These are phyloP conservation scores for Furcula furcula DNA, from an alignment of 2,888 invertebrate genomes.

Conservation along the genomic window DNA sequence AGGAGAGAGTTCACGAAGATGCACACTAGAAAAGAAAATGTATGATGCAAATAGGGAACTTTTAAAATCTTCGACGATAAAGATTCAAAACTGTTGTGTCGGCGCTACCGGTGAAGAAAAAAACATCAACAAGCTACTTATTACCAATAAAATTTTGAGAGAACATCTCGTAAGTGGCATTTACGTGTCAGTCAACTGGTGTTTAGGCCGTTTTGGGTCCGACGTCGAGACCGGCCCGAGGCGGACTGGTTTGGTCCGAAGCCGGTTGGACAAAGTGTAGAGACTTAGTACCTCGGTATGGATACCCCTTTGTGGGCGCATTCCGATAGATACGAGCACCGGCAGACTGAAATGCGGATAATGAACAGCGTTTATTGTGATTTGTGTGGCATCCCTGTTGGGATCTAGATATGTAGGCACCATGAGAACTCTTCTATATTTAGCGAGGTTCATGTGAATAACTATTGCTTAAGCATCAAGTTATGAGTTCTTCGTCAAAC, in stretches of 20 bases:
- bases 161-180: conserved; percentile 75
- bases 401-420: conserved; percentile 45
- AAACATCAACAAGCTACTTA: conserved; percentile 66
- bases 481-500: conserved; percentile 6
- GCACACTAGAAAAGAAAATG: no score
- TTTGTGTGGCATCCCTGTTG: conserved; percentile 66
- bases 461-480: conserved; percentile 26
- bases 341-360: conserved; percentile 70
- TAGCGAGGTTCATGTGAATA: conserved; percentile 40
- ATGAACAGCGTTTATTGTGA: conserved; percentile 77
- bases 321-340: conserved; percentile 73
- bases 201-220: conserved; percentile 54
- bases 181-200: conserved; percentile 79
- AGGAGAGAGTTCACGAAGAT: no score
- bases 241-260: conserved; percentile 58
- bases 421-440: conserved; percentile 33
- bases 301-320: conserved; percentile 74
- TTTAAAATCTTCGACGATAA: conserved; percentile 17
- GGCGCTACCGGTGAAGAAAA: conserved; percentile 42
- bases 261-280: conserved; percentile 76
- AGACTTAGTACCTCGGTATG: conserved; percentile 66
- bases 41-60: conserved; percentile 11
- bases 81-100: conserved; percentile 31
- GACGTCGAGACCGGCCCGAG: conserved; percentile 37
- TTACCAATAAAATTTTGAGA: conserved; percentile 72